phyloP scores from a whole-genome alignment of 2,888 invertebrate genomes.

The Salticus scenicus region DNA sequence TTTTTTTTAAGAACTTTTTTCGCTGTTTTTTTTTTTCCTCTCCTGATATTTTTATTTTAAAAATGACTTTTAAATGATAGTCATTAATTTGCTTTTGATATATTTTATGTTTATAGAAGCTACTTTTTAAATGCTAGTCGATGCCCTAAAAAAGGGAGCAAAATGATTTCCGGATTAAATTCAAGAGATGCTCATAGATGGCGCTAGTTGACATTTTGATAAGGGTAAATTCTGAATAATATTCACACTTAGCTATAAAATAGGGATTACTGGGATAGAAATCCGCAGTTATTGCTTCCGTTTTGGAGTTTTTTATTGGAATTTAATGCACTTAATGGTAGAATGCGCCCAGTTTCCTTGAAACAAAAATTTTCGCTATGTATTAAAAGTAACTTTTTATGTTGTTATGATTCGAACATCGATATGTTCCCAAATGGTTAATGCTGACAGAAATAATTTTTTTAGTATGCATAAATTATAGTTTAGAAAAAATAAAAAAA shows the following conservation, averaged over 20 bases:
- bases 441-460: background rate
- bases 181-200: conserved; percentile 33
- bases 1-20: background rate
- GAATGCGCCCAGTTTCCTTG: conserved; percentile 16
- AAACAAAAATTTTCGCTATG: background rate
- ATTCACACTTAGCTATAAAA: conserved; percentile 46
- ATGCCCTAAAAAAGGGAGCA: background rate
- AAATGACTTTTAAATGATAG: conserved; percentile 25
- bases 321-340: conserved; percentile 50
- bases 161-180: background rate
- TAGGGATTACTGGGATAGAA: conserved; percentile 36
- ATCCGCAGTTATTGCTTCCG: conserved; percentile 52
- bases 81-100: conserved; percentile 40
- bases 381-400: conserved; percentile 11
- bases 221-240: conserved; percentile 11
- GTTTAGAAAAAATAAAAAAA: too few relatives aligned
- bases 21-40: background rate
- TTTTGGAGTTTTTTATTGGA: conserved; percentile 19
- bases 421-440: background rate
- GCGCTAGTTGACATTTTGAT: conserved; percentile 7
- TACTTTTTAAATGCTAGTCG: too few relatives aligned
- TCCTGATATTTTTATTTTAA: background rate
- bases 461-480: too few relatives aligned
- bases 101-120: background rate
- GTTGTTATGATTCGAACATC: background rate